These are phyloP conservation scores for Lathamus discolor DNA, from an alignment of 2,113 vertebrate species.

Conservation along the genomic window DNA sequence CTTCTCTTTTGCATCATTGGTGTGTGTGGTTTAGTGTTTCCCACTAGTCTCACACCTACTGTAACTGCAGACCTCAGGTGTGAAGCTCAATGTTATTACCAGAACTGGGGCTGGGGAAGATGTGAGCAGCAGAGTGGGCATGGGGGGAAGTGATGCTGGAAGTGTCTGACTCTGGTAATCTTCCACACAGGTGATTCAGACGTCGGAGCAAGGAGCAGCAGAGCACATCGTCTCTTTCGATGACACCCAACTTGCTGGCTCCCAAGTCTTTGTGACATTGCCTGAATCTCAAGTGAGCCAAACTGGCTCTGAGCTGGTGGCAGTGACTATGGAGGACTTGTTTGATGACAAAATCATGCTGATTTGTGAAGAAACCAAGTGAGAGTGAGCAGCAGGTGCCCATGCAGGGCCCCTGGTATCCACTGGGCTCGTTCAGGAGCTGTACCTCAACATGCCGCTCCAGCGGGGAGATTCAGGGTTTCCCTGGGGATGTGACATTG, in stretches of 20 bases:
- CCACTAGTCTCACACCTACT: constrained; percentile 31
- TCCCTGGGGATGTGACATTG: not conserved
- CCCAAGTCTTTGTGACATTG: constrained; percentile 82
- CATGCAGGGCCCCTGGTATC: not conserved
- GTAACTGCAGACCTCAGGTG: constrained; percentile 52
- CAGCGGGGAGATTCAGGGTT: not conserved
- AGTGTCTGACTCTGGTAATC: not conserved
- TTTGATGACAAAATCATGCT: constrained; percentile 82
- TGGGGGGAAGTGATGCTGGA: not conserved
- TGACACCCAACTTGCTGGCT: constrained; percentile 66
- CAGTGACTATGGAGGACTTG: constrained; percentile 84
- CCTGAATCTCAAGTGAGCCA: constrained; percentile 64
- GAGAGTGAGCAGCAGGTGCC: not conserved
- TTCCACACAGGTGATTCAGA: constrained; percentile 74
- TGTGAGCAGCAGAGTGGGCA: not conserved
- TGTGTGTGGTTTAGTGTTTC: constrained; percentile 36
- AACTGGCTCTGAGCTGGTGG: constrained; percentile 75
- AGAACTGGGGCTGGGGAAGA: not conserved
- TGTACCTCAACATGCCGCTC: not conserved
- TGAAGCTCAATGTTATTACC: constrained; percentile 42
- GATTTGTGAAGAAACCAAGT: constrained; percentile 78
- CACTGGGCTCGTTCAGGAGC: not conserved
- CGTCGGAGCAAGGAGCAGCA: constrained; percentile 1
- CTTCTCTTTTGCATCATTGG: constrained; percentile 48
- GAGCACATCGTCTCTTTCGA: constrained; percentile 72